phyloP scores from a whole-genome alignment of 2,113 vertebrate species.

The Chroicocephalus ridibundus region DNA sequence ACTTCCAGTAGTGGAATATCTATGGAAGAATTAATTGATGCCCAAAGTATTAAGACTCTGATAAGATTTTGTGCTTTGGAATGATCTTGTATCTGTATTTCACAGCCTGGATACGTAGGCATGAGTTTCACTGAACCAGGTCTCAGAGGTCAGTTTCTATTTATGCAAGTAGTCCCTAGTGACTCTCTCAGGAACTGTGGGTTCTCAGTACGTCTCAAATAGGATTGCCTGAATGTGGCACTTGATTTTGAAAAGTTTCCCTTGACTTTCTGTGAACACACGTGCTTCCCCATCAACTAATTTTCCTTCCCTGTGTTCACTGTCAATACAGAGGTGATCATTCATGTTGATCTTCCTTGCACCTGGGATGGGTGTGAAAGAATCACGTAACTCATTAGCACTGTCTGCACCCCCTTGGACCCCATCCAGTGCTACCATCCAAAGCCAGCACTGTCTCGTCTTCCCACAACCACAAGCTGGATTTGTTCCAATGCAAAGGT shows the following conservation, averaged over 20 bases:
- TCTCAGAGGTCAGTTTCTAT: constrained; percentile 16
- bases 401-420: not conserved
- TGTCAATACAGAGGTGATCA: not conserved
- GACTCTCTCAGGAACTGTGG: not conserved
- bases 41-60: not conserved
- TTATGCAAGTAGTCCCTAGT: not conserved
- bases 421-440: not conserved
- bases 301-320: not conserved
- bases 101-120: not conserved
- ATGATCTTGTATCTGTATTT: not conserved
- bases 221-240: not conserved
- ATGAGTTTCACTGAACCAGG: not conserved
- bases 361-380: not conserved
- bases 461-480: not conserved
- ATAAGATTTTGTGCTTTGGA: not conserved
- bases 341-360: not conserved
- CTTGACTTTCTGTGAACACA: not conserved
- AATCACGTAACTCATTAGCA: not conserved
- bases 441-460: not conserved
- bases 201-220: constrained; percentile 23
- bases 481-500: not conserved
- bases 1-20: not conserved
- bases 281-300: not conserved
- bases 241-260: not conserved
- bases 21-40: not conserved